Evolutionary conservation across 1,140 invertebrate species (phyloP).

Genomic region (Hypothenemus hampei): DNA sequence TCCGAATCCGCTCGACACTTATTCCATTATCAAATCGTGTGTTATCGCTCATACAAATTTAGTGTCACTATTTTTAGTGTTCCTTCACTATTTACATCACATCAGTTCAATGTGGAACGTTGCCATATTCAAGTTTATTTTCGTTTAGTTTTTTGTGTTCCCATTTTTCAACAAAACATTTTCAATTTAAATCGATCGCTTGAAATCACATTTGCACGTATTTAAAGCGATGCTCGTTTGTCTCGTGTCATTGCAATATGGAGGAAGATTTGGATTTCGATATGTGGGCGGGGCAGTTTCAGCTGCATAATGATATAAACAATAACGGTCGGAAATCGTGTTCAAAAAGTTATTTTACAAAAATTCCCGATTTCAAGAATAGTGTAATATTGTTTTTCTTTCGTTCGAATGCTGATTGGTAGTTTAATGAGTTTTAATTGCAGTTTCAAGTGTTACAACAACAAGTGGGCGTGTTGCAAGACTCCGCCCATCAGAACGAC

Average conservation of each 20-base stretch:
- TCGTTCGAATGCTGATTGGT: background rate
- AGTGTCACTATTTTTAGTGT: too few species aligned
- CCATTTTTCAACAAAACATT: too few species aligned
- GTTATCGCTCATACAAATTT: too few species aligned
- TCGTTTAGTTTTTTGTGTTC: too few species aligned
- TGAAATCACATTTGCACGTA: too few species aligned
- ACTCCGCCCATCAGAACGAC: slow-evolving; percentile 75
- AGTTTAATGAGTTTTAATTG: slow-evolving; percentile 21
- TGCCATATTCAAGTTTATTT: too few species aligned
- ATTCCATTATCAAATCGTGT: too few species aligned
- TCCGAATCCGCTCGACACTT: background rate
- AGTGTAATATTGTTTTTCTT: slow-evolving; percentile 5
- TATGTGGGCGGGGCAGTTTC: slow-evolving; percentile 82
- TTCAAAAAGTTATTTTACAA: slow-evolving; percentile 45
- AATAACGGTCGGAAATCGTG: slow-evolving; percentile 43
- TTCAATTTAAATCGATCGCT: too few species aligned
- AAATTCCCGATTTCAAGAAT: slow-evolving; percentile 3
- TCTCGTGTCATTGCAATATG: slow-evolving; percentile 45
- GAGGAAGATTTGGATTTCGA: slow-evolving; percentile 68
- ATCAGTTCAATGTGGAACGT: too few species aligned
- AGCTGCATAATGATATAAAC: slow-evolving; percentile 49
- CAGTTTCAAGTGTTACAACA: slow-evolving; percentile 87
- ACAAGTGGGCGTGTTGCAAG: slow-evolving; percentile 79
- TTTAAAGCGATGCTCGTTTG: too few species aligned
- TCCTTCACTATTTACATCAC: too few species aligned